phyloP scores from a whole-genome alignment of 2,113 vertebrate species.

The Plecturocebus donacophilus region DNA sequence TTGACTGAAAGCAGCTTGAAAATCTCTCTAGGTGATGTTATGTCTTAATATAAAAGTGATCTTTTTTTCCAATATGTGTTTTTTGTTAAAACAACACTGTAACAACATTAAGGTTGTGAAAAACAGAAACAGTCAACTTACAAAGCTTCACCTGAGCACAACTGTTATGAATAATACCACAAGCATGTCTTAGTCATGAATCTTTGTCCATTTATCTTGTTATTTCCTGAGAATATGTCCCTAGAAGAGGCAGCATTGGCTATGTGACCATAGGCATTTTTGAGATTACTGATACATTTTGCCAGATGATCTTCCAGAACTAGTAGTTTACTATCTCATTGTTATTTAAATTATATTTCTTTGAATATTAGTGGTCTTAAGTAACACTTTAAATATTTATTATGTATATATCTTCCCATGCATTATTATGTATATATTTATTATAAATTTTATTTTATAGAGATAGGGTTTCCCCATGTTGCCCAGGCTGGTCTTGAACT shows the following conservation, averaged over 20 bases:
- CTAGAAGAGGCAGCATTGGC: background rate
- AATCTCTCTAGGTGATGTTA: constrained; percentile 54
- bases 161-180: background rate
- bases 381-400: background rate
- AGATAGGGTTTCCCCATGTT: no score
- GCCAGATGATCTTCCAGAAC: constrained; percentile 18
- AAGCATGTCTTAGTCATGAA: background rate
- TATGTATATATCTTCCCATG: background rate
- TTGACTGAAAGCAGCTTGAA: constrained; percentile 64
- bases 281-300: background rate
- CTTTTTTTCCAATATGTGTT: background rate
- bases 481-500: no score
- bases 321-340: background rate
- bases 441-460: no score
- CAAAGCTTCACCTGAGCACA: background rate
- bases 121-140: background rate
- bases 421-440: background rate
- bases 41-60: constrained; percentile 53
- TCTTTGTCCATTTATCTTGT: constrained; percentile 30
- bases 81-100: background rate
- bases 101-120: constrained; percentile 2
- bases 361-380: background rate
- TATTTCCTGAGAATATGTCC: background rate
- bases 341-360: constrained; percentile 12
- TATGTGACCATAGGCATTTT: background rate